Evolutionary conservation across 2,113 vertebrate species (phyloP), one percentile per base, ranked within the genome.

Genomic region (Hymenochirus boettgeri): DNA sequence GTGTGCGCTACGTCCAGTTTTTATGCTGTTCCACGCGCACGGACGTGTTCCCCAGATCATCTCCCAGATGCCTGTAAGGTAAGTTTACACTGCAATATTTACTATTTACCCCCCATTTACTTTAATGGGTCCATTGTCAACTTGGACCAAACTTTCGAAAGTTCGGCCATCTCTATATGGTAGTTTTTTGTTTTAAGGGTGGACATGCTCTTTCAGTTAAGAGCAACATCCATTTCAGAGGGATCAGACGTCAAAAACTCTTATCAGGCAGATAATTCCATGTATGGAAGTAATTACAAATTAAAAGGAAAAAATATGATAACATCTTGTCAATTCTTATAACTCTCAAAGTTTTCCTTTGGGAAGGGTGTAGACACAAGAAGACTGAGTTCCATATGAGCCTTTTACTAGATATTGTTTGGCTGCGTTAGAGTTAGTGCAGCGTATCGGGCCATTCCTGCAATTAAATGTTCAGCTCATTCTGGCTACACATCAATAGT

Each of bases 201-300:
- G n/a, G n/a, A n/a, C n/a, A n/a, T n/a, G n/a, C n/a, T n/a, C n/a
- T n/a, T n/a, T n/a, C n/a, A n/a, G n/a, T n/a, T n/a, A n/a, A n/a
- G n/a, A n/a, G n/a, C n/a, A n/a, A 15, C 48, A 42, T 63, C 53
- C 62, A 65, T 37, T 37, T 39, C 52, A 65, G 53, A 56, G 62
- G 53, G 37, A 47, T 21, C 24, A 19, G 22, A 27, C 15, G 42
- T 18, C 19, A 33, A 63, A 47, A 31, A 4, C 3, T 47, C 39
- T 57, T 65, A 65, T 65, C 62, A 57, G 39, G 47, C 52, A 57
- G 62, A 33, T 65, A 46, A 18, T 52, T 27, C 52, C 48, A 46
- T 47, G 53, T 65, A 65, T 65, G 63, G 63, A 65, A 57, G 54
- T 65, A 48, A 65, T 65, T 57, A 37, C 63, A 65, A 25, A 54